Conservation (phyloP, 2,113 vertebrate species). For the Heloderma charlesbogerti region DNA sequence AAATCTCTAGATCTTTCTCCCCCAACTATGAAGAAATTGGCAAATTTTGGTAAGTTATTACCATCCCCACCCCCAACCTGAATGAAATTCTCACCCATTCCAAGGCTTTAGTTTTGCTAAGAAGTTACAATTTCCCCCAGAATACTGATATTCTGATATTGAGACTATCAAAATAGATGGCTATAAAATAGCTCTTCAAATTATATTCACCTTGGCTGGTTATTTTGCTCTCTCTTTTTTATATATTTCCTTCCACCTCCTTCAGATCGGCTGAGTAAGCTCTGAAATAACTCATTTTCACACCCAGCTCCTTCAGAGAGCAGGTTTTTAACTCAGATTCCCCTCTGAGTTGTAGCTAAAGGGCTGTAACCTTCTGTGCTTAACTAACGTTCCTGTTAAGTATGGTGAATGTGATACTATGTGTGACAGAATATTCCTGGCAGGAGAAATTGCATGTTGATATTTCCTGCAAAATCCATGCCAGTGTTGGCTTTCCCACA, state of each 20-base stretch:
- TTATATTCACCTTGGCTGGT: conserved; percentile 8
- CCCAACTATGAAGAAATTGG: conserved; percentile 5
- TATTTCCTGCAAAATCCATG: background rate
- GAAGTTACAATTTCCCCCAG: conserved; percentile 33
- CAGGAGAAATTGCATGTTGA: background rate
- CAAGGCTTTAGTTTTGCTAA: conserved; percentile 22
- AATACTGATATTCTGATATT: background rate
- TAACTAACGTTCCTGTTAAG: background rate
- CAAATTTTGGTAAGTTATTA: too few species aligned
- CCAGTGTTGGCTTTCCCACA: background rate
- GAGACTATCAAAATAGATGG: conserved; percentile 39
- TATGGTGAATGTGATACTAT: background rate
- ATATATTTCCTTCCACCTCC: background rate
- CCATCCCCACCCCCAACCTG: background rate
- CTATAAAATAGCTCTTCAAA: conserved; percentile 37
- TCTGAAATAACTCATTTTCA: background rate
- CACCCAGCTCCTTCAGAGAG: background rate
- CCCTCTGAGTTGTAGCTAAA: background rate
- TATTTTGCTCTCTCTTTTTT: conserved; percentile 14
- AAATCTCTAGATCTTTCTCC: conserved; percentile 6
- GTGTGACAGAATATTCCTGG: background rate
- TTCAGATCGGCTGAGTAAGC: background rate
- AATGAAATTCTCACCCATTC: conserved; percentile 19
- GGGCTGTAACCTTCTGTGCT: background rate
- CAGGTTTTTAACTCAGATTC: background rate